Percentiles rank a stretch among this genome's conserved stretches.
Conservation (phyloP, 2,888 invertebrate species). For the Schrankia costaestrigalis region DNA sequence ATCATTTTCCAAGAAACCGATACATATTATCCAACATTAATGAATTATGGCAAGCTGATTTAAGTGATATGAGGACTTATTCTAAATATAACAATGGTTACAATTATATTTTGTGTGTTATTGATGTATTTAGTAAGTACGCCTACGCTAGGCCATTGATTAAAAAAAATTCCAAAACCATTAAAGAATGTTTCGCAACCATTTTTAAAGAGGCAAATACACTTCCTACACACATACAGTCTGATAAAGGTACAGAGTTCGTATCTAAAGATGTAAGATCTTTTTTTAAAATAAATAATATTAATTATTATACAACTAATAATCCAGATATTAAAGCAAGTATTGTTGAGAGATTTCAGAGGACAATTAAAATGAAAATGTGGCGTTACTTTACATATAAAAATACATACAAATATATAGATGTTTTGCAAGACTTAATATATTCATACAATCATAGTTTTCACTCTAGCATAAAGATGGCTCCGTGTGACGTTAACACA, state of each 20-base stretch:
- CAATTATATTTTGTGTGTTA: constrained; percentile 25
- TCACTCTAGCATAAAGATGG: too few species aligned
- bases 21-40: constrained; percentile 29
- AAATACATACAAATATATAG: too few species aligned
- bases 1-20: constrained; percentile 23
- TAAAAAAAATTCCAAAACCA: constrained; percentile 19
- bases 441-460: too few species aligned
- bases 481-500: too few species aligned
- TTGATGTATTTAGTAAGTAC: constrained; percentile 27
- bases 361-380: constrained; percentile 31
- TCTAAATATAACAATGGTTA: constrained; percentile 21
- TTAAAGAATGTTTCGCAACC: constrained; percentile 23
- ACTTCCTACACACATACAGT: too few species aligned
- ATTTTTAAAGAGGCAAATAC: constrained; percentile 17
- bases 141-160: constrained; percentile 16
- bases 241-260: too few species aligned
- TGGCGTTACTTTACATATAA: constrained; percentile 23
- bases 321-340: constrained; percentile 31
- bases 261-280: too few species aligned
- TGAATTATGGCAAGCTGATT: constrained; percentile 27
- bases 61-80: constrained; percentile 20
- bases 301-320: constrained; percentile 20
- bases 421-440: too few species aligned
- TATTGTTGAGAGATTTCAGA: constrained; percentile 29
- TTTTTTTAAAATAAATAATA: too few species aligned